Percentiles rank a stretch among this genome's conserved stretches.
These are phyloP conservation scores for Dermatophagoides farinae DNA, from an alignment of 1,140 invertebrate species.

Conservation along the genomic window DNA sequence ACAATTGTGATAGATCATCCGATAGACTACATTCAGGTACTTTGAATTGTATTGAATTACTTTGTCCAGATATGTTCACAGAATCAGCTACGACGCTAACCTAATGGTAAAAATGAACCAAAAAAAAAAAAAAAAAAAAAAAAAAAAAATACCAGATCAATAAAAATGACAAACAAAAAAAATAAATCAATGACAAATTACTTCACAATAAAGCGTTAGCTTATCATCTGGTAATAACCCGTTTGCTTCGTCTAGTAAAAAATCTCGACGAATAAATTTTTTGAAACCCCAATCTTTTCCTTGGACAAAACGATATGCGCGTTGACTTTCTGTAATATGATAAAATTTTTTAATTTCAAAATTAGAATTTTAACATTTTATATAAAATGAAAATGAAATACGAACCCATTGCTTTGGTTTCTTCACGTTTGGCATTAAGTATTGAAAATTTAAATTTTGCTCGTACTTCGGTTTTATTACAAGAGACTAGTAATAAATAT, in stretches of 20 bases:
- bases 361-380: not conserved
- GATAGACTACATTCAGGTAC: slow-evolving; percentile 85
- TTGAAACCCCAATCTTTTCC: slow-evolving; percentile 99
- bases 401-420: slow-evolving; percentile 96
- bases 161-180: too few species aligned
- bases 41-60: slow-evolving; percentile 86
- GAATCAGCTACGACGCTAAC: slow-evolving; percentile 88
- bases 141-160: slow-evolving; percentile 12
- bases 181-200: slow-evolving; percentile 28
- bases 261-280: slow-evolving; percentile 95
- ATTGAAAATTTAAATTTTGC: slow-evolving; percentile 99
- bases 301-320: slow-evolving; percentile 95
- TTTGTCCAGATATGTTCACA: slow-evolving; percentile 87
- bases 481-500: slow-evolving; percentile 92
- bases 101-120: slow-evolving; percentile 25
- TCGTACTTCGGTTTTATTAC: slow-evolving; percentile 97
- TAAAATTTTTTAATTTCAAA: too few species aligned
- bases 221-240: slow-evolving; percentile 93
- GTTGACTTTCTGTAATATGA: slow-evolving; percentile 45
- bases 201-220: slow-evolving; percentile 97
- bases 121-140: not conserved
- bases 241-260: slow-evolving; percentile 91
- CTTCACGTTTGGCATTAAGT: slow-evolving; percentile 96
- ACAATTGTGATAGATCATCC: slow-evolving; percentile 74
- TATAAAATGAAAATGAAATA: slow-evolving; percentile 10